Evolutionary conservation across 2,888 invertebrate genomes (phyloP), one percentile per base, ranked within the genome.

Genomic region (Teinopalpus imperialis): DNA sequence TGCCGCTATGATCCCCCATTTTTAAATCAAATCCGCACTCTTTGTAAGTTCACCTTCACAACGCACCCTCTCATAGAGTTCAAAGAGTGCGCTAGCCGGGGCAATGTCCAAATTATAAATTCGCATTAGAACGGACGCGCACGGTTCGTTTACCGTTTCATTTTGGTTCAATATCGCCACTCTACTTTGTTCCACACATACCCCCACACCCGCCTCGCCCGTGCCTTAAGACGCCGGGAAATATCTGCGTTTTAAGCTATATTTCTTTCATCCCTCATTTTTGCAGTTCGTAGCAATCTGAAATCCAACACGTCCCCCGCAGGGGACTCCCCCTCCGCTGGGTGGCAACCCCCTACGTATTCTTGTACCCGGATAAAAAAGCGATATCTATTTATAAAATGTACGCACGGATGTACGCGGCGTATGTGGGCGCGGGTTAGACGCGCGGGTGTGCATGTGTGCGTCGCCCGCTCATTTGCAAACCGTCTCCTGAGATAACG

Each of bases 251-350:
- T 89, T 89, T 89, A 89, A 89, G 89, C 89, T 89, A 89, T 89
- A 89, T 89, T 89, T 89, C 89, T 89, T 89, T 89, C 89, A 89
- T 89, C 89, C 89, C 89, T 89, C 89, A 89, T 89, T 89, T 89
- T 89, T 89, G 89, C 89, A 89, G 89, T 89, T 88, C 87, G 89
- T 87, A 89, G 89, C 89, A 89, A 89, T 89, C 89, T 89, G 88
- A 86, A 88, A 87, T 85, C 89, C 88, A 86, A 86, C 86, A 87
- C 89, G 87, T 85, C 89, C 83, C 87, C 86, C 82, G 80, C 81
- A 71, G 82, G 80, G 83, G 75, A 66, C 48, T 67, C 69, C 74
- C 74, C 72, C 77, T 74, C 67, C 70, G 63, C 57, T 59, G 67
- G 79, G 82, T 81, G 78, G 81, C 78, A 68, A 76, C 77, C 80